phyloP scores from a whole-genome alignment of 2,113 vertebrate species.

The Notarius quadriscutis region DNA sequence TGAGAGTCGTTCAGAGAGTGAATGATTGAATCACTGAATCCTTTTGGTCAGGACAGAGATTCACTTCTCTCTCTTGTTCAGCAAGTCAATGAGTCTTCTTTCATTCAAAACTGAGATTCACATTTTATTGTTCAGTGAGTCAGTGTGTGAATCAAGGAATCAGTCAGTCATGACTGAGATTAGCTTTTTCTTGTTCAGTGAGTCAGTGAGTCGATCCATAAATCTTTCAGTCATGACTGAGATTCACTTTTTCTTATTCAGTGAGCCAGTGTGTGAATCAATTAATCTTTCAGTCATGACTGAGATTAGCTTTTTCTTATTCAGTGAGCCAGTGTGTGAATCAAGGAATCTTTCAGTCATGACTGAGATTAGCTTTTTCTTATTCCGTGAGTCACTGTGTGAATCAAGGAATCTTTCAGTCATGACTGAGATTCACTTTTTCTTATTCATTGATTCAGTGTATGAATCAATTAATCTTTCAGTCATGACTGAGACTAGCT shows the following conservation, averaged over 20 bases:
- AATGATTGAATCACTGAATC: not conserved
- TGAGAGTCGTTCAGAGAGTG: not conserved
- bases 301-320: no score
- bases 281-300: not conserved
- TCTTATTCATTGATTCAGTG: not conserved
- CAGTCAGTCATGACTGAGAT: not conserved
- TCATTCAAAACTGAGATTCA: no score
- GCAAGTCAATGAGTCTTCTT: no score
- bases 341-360: no score
- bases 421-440: no score
- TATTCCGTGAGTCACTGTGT: no score
- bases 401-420: no score
- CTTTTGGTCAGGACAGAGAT: not conserved
- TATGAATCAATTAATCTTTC: not conserved
- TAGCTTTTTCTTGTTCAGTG: not conserved
- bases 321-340: no score
- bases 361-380: no score
- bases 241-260: not conserved
- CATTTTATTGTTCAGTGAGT: not conserved
- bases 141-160: not conserved
- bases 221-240: not conserved
- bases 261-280: not conserved
- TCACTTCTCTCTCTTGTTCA: not conserved
- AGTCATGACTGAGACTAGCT: not conserved
- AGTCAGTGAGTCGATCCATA: not conserved